Base-by-base conservation (phyloP, 2,888 invertebrate genomes). In the Megaustenia siamemsis region DNA sequence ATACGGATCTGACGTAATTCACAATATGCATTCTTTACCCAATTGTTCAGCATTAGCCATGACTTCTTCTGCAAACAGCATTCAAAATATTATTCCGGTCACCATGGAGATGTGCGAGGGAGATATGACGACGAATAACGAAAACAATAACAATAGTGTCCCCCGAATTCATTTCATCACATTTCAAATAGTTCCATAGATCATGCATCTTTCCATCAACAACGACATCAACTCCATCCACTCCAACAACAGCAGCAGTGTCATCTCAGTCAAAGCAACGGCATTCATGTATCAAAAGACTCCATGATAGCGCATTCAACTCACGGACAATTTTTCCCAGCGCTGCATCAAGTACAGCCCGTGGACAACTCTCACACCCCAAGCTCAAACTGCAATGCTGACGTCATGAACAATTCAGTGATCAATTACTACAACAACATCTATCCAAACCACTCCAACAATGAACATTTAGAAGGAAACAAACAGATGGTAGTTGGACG, bases 301-400 rank as follows among this genome's bases (percentile, higher is more conserved):
- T 92, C 73, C 90, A 75, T 88, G 97, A 93, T 97, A 97, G 90
- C 95, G 97, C 92, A 97, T 97, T 90, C 98, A 97, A 89, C 98
- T 97, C 94, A 98, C 98, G 95, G 98, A 97, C 94, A 98, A 97
- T 88, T 86, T 76, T 86, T 86, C 71, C 89, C 85, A 68, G 88
- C 86, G 60, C 85, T 86, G 15, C 88, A 88, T 66, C 87, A 86
- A 12, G n/a, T 87, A 63, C 87, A 87, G 71, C 66, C 80, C 6
- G 2, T 68, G 24, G 85, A 85, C 38, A 43, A 76, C 66, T 45
- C 28, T 21, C 76, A 35, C 76, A 68, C 45, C 66, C 77, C 40
- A 35, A 77, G 45, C 77, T 78, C 40, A 49, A 77, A 49, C 77
- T 24, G 40, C 66, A 83, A 63, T 38, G n/a, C 66, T 38, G 49